A percentile compares a stretch with the other conserved stretches of the same genome.
These are phyloP conservation scores for Daubentonia madagascariensis DNA, from an alignment of 2,113 vertebrate genomes.

Conservation along the genomic window DNA sequence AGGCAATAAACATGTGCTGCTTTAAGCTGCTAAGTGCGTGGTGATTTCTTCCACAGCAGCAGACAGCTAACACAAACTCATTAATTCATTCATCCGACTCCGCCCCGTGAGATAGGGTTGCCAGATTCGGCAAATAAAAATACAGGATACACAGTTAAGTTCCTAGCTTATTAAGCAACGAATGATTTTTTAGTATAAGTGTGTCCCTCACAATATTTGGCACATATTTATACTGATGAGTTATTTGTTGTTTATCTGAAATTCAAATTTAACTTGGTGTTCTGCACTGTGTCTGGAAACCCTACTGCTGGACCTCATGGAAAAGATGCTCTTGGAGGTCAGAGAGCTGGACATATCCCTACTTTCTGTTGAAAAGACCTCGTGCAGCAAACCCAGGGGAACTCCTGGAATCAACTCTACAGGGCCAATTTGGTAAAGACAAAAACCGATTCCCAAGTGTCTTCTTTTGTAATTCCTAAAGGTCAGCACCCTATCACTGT, in stretches of 20 bases:
- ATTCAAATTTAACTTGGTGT: not conserved
- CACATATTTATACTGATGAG: not conserved
- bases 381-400: too few species aligned
- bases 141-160: too few species aligned
- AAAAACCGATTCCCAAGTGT: too few species aligned
- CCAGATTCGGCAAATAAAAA: not conserved
- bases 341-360: accelerated
- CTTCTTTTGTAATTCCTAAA: not conserved
- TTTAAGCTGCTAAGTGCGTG: too few species aligned
- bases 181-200: not conserved
- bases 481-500: accelerated
- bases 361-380: not conserved
- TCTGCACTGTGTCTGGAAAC: not conserved
- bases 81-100: not conserved
- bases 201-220: not conserved
- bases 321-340: not conserved
- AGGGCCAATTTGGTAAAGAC: not conserved
- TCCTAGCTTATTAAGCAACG: not conserved
- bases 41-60: not conserved
- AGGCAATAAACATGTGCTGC: too few species aligned
- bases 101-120: not conserved
- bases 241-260: not conserved
- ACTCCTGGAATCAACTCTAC: accelerated
- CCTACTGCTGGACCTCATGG: not conserved
- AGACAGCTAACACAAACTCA: not conserved